These are phyloP conservation scores for Formica exsecta DNA, from an alignment of 1,140 invertebrate genomes.

Conservation along the genomic window DNA sequence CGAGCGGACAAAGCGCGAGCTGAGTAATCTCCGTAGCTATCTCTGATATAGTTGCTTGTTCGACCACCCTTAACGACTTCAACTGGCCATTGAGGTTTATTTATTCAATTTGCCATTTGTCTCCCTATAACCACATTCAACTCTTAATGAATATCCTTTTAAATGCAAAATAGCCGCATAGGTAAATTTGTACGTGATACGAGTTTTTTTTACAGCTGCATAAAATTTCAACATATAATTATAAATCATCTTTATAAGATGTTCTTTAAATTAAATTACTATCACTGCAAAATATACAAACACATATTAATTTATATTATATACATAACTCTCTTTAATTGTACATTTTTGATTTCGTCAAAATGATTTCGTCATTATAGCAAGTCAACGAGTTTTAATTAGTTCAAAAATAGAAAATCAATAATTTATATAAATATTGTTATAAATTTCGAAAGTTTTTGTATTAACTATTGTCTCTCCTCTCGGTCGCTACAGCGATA, in stretches of 20 bases:
- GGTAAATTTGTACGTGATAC: neutral
- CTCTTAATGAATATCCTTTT: constrained; percentile 38
- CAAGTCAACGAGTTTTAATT: neutral
- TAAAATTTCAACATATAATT: neutral
- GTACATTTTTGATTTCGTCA: constrained; percentile 1
- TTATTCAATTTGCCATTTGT: constrained; percentile 52
- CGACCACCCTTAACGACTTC: constrained; percentile 34
- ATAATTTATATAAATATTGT: constrained; percentile 31
- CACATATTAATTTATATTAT: too few relatives aligned
- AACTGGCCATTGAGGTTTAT: constrained; percentile 18
- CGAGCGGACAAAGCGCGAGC: constrained; percentile 70
- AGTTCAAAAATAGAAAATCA: constrained; percentile 14
- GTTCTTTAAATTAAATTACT: neutral
- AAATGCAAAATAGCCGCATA: constrained; percentile 2
- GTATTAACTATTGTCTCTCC: constrained; percentile 80
- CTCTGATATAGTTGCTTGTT: constrained; percentile 72
- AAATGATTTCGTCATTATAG: neutral
- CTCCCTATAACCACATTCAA: neutral
- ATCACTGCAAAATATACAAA: neutral
- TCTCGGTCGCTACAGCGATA: constrained; percentile 69
- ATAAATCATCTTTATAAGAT: constrained; percentile 2
- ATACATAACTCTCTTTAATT: too few relatives aligned
- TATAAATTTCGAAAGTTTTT: constrained; percentile 77
- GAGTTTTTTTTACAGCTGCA: neutral
- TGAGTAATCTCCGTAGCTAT: constrained; percentile 72